Evolutionary conservation across 2,888 invertebrate genomes (phyloP).

Genomic region (Drosophila phalerata): DNA sequence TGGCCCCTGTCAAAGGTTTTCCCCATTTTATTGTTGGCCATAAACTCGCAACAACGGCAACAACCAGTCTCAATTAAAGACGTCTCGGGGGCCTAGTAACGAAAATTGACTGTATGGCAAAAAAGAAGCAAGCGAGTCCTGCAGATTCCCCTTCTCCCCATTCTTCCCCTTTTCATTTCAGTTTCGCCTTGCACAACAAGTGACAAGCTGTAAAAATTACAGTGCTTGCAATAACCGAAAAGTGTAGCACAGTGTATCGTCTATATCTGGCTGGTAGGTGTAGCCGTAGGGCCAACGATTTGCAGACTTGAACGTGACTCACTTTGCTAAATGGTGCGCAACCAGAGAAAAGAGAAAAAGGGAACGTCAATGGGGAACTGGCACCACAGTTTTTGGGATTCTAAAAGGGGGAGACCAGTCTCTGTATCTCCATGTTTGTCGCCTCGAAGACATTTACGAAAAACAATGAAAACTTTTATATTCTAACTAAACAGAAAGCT

Average conservation of each 20-base stretch:
- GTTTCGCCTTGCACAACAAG: constrained; percentile 62
- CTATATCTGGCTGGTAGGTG: constrained; percentile 52
- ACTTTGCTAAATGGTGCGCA: constrained; percentile 80
- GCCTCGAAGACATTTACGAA: constrained; percentile 58
- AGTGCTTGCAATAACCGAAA: constrained; percentile 64
- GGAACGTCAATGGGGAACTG: constrained; percentile 27
- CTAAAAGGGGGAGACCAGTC: constrained; percentile 10
- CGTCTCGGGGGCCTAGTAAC: constrained; percentile 77
- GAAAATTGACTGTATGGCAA: constrained; percentile 75
- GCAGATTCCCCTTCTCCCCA: constrained; percentile 2
- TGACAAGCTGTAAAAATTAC: constrained; percentile 79
- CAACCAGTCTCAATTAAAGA: constrained; percentile 75
- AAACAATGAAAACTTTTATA: constrained; percentile 78
- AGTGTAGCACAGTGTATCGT: constrained; percentile 70
- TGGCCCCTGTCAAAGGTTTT: constrained; percentile 60
- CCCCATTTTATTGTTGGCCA: constrained; percentile 65
- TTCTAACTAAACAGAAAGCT: constrained; percentile 60
- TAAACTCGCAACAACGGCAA: constrained; percentile 56
- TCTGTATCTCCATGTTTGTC: constrained; percentile 37
- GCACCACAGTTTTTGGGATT: constrained; percentile 16
- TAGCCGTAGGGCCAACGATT: constrained; percentile 72
- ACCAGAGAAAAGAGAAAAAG: constrained; percentile 40
- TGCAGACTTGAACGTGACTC: constrained; percentile 79
- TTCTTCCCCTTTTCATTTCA: background rate
- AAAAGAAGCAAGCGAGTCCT: constrained; percentile 33